Percentiles rank a stretch among this genome's conserved stretches.
phyloP scores from a whole-genome alignment of 2,113 vertebrate species.

The Cichladusa arquata region DNA sequence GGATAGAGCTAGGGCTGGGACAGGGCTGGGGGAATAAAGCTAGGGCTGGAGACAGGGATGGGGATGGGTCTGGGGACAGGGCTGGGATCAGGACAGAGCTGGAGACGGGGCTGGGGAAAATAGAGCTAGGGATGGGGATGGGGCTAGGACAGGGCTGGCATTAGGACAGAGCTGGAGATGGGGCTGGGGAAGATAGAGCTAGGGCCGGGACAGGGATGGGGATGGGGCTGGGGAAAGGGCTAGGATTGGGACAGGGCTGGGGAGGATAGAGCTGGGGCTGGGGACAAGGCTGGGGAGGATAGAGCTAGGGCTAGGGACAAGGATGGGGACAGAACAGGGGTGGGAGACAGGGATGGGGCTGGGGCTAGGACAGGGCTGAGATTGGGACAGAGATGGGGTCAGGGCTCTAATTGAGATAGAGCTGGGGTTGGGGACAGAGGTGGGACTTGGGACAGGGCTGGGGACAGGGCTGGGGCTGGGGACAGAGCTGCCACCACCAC shows the following conservation, averaged over 20 bases:
- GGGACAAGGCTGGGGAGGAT: not conserved
- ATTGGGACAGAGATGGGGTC: no score
- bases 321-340: no score
- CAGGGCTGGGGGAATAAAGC: not conserved
- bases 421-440: not conserved
- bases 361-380: not conserved
- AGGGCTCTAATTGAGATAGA: no score
- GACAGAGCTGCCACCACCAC: not conserved
- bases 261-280: not conserved
- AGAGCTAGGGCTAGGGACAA: not conserved
- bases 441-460: no score
- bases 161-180: not conserved
- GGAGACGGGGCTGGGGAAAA: not conserved
- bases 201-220: not conserved
- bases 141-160: no score
- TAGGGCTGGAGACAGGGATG: not conserved
- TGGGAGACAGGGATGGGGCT: not conserved
- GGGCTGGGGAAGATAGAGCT: not conserved
- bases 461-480: not conserved
- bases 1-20: not conserved
- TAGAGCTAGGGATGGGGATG: no score
- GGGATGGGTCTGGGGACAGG: not conserved
- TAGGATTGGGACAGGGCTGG: not conserved
- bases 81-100: no score
- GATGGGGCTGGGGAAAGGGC: no score